Evolutionary conservation across 2,113 vertebrate genomes (phyloP), one percentile per base, ranked within the genome.

Genomic region (Bufo bufo): DNA sequence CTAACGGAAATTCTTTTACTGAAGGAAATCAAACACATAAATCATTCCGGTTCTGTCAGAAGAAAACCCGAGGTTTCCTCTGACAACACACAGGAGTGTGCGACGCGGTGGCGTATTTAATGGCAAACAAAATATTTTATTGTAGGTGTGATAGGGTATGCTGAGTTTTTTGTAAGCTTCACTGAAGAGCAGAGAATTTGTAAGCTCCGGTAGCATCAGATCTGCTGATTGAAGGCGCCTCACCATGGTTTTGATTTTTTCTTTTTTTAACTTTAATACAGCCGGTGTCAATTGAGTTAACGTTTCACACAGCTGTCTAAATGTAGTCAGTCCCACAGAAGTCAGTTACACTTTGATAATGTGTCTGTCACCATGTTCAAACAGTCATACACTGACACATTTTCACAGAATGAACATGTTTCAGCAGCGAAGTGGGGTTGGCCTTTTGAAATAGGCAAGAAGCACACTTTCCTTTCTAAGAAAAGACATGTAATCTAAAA

Each of bases 401-500:
- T 94, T 94, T 93, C 93, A 91, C 95, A 95, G 93, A 95, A 94
- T 85, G 91, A 93, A 94, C 96, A 93, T 91, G 95, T 92, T 95
- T 93, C 89, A 94, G 94, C 75, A 92, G 93, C 94, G 95, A 94
- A 93, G 95, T 93, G 94, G 94, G 92, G 87, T 89, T 95, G 96
- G 94, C 95, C 94, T 95, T 95, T 94, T 93, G 93, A 94, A 94
- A 93, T 92, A 89, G 93, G 93, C 92, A 92, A 93, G 95, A 95
- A 94, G 92, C 94, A 95, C 93, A 91, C 93, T 95, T 88, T 84
- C 93, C 92, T 91, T 95, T 90, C 95, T 94, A 87, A 91, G 90
- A 93, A 94, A 95, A 94, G 96, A 92, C 90, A 93, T 95, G 91
- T 95, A 95, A 97, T 98, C 97, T 96, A 95, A 96, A 97, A 96